Evolutionary conservation across 1,140 invertebrate genomes (phyloP), one percentile per base, ranked within the genome.

Genomic region (Choristoneura fumiferana): DNA sequence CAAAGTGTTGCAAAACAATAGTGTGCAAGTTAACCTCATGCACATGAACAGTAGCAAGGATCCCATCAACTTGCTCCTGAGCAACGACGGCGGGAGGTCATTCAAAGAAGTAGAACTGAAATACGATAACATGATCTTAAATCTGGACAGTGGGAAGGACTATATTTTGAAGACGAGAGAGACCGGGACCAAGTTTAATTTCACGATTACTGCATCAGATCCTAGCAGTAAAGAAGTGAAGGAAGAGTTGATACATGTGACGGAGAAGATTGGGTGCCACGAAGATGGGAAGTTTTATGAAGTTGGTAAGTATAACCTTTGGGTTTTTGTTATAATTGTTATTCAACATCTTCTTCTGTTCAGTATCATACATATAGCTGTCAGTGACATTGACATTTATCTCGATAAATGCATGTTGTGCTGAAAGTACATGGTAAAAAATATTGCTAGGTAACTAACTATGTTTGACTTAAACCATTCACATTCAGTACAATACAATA

Each of bases 131-230:
- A 55, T 88, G 14, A 84, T 89, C 17, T 58, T 80, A 0, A 82
- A 89, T 58, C 57, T 90, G 8, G 77, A 87, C 66, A 81, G 85
- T 36, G 87, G 87, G 12, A 81, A 76, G 54, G 78, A 89, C 63
- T 90, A 89, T 63, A 72, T 90, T 34, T 65, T 90, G 13, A 87
- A 89, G 67, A 89, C 87, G 3, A 89, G 76, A 62, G 84, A 90
- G 63, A 89, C 89, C 6, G 87, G 80, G 12, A 89, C 82, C 5
- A 87, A 85, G 63, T 89, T 89, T 45, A 84, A 88, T 65, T 84
- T 90, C 37, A 89, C 81, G 4, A 80, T 90, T 57, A 89, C 85
- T 1, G 54, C 82, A 9, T 71, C 74, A 35, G 76, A 84, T 60
- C 43, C 54, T 29, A 71, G 65, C 29, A 53, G 18, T 8, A 82